These are phyloP conservation scores for Uloborus diversus DNA, from an alignment of 1,140 invertebrate species.

Conservation along the genomic window DNA sequence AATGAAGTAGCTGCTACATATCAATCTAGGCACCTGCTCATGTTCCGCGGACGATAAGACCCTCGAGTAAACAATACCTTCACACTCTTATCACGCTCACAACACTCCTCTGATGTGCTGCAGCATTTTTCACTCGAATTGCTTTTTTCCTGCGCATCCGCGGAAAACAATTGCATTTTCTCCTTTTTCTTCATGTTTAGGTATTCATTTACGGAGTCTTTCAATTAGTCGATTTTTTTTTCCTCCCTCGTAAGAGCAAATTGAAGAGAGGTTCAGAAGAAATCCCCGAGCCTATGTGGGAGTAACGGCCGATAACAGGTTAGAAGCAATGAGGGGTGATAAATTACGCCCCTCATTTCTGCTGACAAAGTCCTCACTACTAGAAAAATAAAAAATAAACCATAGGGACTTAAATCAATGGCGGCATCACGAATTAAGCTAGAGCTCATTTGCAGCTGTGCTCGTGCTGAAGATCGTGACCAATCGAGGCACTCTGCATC, in stretches of 20 bases:
- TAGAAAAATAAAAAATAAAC: background rate
- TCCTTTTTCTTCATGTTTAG: background rate
- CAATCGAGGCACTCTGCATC: background rate
- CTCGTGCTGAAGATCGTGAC: conserved; percentile 14
- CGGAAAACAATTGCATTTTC: conserved; percentile 33
- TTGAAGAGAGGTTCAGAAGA: background rate
- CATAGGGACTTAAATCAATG: conserved; percentile 29
- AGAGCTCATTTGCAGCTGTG: conserved; percentile 31
- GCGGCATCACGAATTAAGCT: conserved; percentile 33
- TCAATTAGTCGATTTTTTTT: conserved; percentile 23
- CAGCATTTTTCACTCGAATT: background rate
- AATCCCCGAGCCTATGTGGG: conserved; percentile 7
- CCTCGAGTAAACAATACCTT: conserved; percentile 25
- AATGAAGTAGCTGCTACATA: conserved; percentile 36
- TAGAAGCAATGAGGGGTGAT: conserved; percentile 15
- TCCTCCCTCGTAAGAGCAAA: background rate
- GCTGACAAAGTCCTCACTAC: conserved; percentile 37
- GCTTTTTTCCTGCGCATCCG: background rate
- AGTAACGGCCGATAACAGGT: conserved; percentile 48
- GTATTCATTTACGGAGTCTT: conserved; percentile 44
- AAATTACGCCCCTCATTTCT: conserved; percentile 18
- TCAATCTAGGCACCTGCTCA: conserved; percentile 28
- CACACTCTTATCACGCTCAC: conserved; percentile 2
- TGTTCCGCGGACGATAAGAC: conserved; percentile 27
- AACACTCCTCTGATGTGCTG: conserved; percentile 13